Conservation (phyloP, 2,113 vertebrate genomes). For the Clarias macrocephalus region DNA sequence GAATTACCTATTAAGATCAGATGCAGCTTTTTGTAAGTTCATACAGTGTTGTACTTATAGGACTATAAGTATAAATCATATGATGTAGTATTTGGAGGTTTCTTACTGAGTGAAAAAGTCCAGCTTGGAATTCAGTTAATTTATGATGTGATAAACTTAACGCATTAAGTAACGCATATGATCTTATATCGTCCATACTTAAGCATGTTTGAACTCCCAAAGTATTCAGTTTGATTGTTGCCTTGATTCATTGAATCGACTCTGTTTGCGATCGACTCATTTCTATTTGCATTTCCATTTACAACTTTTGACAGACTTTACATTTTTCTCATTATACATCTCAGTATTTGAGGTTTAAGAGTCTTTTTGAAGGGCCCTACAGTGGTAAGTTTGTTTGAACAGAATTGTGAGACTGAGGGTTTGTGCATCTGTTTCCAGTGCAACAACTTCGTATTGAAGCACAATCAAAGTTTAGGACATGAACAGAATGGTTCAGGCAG, state of each 20-base stretch:
- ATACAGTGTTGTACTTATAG: no score
- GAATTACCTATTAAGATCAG: not conserved
- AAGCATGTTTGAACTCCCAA: not conserved
- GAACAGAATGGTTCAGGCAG: not conserved
- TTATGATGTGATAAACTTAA: not conserved
- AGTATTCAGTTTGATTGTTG: not conserved
- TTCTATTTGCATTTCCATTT: no score
- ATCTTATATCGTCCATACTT: not conserved
- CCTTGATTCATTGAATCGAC: not conserved
- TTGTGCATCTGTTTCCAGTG: not conserved
- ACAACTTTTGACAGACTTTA: no score
- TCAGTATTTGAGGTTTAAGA: no score
- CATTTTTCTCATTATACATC: no score
- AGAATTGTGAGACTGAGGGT: not conserved
- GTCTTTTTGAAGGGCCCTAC: no score
- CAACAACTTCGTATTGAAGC: not conserved
- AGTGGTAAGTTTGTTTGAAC: not conserved
- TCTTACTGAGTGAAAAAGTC: not conserved
- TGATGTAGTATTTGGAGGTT: no score
- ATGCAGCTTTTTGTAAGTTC: not conserved
- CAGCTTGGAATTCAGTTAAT: not conserved
- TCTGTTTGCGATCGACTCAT: not conserved
- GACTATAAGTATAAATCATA: no score
- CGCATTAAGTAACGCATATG: not conserved
- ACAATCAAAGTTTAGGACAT: not conserved